Percentiles rank a stretch among this genome's conserved stretches.
These are phyloP conservation scores for Dermatemys mawii DNA, from an alignment of 2,113 vertebrate species.

Conservation along the genomic window DNA sequence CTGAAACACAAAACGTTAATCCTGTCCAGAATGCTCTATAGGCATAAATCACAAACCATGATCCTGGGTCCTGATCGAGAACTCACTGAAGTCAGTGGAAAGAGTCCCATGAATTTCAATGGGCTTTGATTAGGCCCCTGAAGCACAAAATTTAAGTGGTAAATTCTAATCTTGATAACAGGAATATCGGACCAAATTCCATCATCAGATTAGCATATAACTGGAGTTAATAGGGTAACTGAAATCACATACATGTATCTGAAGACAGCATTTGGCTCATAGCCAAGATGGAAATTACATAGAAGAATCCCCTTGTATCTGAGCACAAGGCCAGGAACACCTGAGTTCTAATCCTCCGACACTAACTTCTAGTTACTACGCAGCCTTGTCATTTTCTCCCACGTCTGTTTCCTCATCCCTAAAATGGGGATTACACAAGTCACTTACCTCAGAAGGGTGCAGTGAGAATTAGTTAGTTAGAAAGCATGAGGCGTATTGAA, in stretches of 20 bases:
- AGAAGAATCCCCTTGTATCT: not conserved
- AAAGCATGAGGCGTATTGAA: not conserved
- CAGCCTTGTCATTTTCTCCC: not conserved
- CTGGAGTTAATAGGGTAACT: not conserved
- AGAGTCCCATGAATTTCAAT: not conserved
- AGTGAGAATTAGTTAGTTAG: not conserved
- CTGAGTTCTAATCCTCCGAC: not conserved
- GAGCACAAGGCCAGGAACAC: not conserved
- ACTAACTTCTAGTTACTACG: not conserved
- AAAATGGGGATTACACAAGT: not conserved
- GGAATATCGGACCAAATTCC: not conserved
- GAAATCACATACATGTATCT: not conserved
- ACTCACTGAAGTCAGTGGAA: not conserved
- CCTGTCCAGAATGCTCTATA: not conserved
- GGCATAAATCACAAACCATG: not conserved
- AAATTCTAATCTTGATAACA: not conserved
- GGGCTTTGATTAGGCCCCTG: not conserved
- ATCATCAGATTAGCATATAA: not conserved
- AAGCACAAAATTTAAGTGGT: not conserved
- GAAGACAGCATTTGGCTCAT: not conserved
- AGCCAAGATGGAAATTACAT: not conserved
- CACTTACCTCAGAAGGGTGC: rapidly evolving
- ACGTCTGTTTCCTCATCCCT: rapidly evolving
- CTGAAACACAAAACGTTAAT: not conserved
- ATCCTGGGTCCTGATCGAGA: not conserved